A percentile compares a stretch with the other conserved stretches of the same genome.
These are phyloP conservation scores for Corythoichthys haematopterus DNA, from an alignment of 2,113 vertebrate genomes.

Conservation along the genomic window DNA sequence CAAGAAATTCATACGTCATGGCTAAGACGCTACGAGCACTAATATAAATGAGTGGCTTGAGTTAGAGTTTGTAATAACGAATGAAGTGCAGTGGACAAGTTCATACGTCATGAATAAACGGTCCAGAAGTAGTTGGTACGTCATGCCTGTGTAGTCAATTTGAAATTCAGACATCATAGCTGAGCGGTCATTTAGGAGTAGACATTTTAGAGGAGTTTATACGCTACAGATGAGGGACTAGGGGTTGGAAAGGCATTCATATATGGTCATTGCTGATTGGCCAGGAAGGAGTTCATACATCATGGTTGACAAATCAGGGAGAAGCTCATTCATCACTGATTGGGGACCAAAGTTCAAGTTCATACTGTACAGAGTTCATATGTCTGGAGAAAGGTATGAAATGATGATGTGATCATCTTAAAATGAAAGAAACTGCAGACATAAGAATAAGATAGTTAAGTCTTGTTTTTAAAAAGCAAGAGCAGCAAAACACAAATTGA, in stretches of 20 bases:
- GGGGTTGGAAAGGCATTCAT: not conserved
- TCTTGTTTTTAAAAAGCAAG: constrained; percentile 37
- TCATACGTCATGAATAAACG: not conserved
- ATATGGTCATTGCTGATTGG: not conserved
- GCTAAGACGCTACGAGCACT: not conserved
- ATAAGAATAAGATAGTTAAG: constrained; percentile 23
- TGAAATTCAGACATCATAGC: not conserved
- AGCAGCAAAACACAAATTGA: constrained; percentile 47
- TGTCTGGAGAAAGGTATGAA: constrained; percentile 29
- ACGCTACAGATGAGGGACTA: not conserved
- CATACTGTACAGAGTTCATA: constrained; percentile 16
- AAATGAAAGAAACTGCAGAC: constrained; percentile 23
- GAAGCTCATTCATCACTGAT: not conserved
- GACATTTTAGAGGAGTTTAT: not conserved
- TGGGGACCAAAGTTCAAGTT: not conserved
- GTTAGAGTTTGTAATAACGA: not conserved
- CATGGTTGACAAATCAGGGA: not conserved
- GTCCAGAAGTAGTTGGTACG: not conserved
- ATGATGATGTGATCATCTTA: constrained; percentile 31
- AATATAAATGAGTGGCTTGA: not conserved
- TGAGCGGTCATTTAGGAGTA: not conserved
- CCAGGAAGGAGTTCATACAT: not conserved
- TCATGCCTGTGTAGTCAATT: no score
- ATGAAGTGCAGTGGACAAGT: not conserved
- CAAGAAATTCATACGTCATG: not conserved